Percentiles rank a stretch among this genome's conserved stretches.
Conservation (phyloP, 1,140 invertebrate species). For the Telenomus remus region DNA sequence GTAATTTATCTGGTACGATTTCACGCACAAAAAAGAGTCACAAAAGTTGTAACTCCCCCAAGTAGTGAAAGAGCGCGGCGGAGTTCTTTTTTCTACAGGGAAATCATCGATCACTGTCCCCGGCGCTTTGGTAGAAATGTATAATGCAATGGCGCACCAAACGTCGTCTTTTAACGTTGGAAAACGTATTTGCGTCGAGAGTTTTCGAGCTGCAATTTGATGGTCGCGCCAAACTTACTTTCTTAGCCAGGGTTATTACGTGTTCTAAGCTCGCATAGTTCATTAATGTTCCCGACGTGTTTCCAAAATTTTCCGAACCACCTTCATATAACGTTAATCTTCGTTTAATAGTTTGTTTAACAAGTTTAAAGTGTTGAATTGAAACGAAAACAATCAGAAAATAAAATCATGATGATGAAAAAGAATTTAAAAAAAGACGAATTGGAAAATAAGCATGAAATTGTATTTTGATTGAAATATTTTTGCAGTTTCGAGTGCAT, state of each 20-base stretch:
- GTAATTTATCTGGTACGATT: conserved; percentile 21
- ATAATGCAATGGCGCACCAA: conserved; percentile 30
- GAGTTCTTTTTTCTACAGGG: conserved; percentile 9
- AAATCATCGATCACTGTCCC: conserved; percentile 44
- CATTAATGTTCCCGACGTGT: neutral
- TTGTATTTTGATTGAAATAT: too few relatives aligned
- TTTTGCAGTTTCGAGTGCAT: too few relatives aligned
- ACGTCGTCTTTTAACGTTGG: conserved; percentile 20
- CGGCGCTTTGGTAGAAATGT: conserved; percentile 8
- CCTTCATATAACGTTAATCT: too few relatives aligned
- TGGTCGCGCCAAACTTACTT: neutral
- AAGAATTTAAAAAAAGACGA: too few relatives aligned
- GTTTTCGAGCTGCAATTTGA: conserved; percentile 15
- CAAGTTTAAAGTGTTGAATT: too few relatives aligned
- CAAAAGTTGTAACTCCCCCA: conserved; percentile 21
- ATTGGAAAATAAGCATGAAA: too few relatives aligned
- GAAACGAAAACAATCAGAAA: too few relatives aligned
- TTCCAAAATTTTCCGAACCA: too few relatives aligned
- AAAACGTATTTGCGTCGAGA: conserved; percentile 14
- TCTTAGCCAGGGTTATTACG: neutral
- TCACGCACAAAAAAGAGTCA: conserved; percentile 6
- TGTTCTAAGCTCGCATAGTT: neutral
- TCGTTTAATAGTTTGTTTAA: too few relatives aligned
- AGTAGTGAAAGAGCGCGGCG: conserved; percentile 1
- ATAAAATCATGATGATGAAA: too few relatives aligned